Percentiles rank a stretch among this genome's conserved stretches.
Evolutionary conservation across 2,888 invertebrate species (phyloP).

Genomic region (Digitonthophagus gazella): DNA sequence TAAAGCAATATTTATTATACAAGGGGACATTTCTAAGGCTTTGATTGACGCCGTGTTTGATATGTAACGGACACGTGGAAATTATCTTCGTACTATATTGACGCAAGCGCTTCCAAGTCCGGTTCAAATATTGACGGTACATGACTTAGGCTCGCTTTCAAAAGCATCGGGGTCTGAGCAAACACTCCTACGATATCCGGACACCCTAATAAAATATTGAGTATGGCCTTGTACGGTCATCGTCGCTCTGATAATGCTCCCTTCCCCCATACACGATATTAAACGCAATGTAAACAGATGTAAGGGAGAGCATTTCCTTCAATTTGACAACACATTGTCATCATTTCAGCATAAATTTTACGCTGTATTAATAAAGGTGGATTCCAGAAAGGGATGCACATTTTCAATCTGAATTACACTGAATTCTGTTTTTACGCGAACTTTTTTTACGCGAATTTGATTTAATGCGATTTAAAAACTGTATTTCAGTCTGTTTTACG

Average conservation of each 20-base stretch:
- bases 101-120: background rate
- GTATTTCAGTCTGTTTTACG: too few relatives aligned
- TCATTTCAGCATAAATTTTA: too few relatives aligned
- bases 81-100: background rate
- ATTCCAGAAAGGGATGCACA: too few relatives aligned
- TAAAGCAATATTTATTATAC: background rate
- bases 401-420: too few relatives aligned
- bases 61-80: background rate
- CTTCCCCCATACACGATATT: background rate
- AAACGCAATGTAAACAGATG: background rate
- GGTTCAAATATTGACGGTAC: slow-evolving; percentile 15
- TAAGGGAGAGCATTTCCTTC: too few relatives aligned
- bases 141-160: slow-evolving; percentile 9
- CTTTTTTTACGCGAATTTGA: too few relatives aligned
- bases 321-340: too few relatives aligned
- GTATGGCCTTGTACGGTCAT: background rate
- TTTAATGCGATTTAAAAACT: too few relatives aligned
- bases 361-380: too few relatives aligned
- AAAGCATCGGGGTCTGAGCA: background rate
- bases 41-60: background rate
- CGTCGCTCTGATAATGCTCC: background rate
- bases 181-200: background rate
- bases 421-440: too few relatives aligned
- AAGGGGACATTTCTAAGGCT: background rate
- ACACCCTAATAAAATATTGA: background rate